Conservation (phyloP, 1,140 invertebrate species). For the Sinonovacula constricta region DNA sequence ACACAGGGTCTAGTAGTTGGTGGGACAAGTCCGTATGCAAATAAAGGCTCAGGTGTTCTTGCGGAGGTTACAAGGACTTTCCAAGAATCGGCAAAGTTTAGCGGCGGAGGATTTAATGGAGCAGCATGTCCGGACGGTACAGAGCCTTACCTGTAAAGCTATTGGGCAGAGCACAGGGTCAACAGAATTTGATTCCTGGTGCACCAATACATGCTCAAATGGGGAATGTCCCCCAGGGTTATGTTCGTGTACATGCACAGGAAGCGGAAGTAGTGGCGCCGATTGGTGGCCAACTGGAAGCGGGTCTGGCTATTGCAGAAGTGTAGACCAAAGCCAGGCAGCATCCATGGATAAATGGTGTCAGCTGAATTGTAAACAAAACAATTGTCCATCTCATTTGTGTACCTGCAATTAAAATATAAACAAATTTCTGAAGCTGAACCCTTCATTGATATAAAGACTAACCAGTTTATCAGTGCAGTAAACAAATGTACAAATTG, state of each 20-base stretch:
- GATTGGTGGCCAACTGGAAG: background rate
- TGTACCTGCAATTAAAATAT: too few relatives aligned
- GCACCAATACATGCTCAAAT: constrained; percentile 50
- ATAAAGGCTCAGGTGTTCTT: constrained; percentile 11
- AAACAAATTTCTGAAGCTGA: too few relatives aligned
- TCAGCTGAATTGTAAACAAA: constrained; percentile 44
- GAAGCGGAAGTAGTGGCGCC: background rate
- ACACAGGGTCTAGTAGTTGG: constrained; percentile 16
- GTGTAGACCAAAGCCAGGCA: constrained; percentile 33
- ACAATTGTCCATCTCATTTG: constrained; percentile 50
- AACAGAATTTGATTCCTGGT: constrained; percentile 54
- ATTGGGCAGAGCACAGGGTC: constrained; percentile 25
- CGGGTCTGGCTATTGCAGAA: constrained; percentile 2
- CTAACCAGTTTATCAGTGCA: too few relatives aligned
- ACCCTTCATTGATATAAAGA: too few relatives aligned
- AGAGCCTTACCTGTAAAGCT: constrained; percentile 51
- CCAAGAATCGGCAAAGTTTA: constrained; percentile 26
- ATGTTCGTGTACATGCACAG: constrained; percentile 56
- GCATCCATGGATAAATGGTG: constrained; percentile 57
- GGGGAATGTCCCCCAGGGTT: constrained; percentile 53
- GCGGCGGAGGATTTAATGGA: constrained; percentile 15
- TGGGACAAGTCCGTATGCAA: constrained; percentile 5
- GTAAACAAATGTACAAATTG: too few relatives aligned
- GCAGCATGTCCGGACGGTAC: constrained; percentile 56
- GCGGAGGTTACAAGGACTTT: constrained; percentile 12